These are phyloP conservation scores for Atlantisia rogersi DNA, from an alignment of 2,113 vertebrate genomes.

Conservation along the genomic window DNA sequence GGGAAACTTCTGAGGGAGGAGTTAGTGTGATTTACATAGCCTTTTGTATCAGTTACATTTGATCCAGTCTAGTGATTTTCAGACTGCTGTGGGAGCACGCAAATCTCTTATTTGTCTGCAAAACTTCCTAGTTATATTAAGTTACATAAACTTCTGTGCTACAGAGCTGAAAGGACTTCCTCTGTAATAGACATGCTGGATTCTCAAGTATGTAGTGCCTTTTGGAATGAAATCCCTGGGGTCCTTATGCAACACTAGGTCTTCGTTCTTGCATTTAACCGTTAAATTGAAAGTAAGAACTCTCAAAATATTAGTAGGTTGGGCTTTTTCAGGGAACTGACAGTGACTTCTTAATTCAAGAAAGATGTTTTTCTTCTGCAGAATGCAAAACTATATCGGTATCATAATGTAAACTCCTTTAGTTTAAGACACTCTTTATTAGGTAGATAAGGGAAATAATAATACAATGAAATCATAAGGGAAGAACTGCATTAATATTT, in stretches of 20 bases:
- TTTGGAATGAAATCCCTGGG: conserved; percentile 39
- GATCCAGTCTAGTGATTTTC: neutral
- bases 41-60: neutral
- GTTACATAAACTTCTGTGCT: neutral
- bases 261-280: conserved; percentile 12
- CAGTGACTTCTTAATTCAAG: neutral
- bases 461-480: neutral
- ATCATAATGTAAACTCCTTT: neutral
- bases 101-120: neutral
- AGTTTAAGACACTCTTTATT: neutral
- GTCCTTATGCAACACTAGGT: neutral
- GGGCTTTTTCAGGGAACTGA: neutral
- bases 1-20: neutral
- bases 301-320: neutral
- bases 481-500: neutral
- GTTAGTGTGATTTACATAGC: neutral
- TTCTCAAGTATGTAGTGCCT: conserved; percentile 31
- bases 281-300: neutral
- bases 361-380: neutral
- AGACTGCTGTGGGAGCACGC: neutral
- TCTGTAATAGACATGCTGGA: neutral
- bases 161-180: neutral
- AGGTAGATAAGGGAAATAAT: neutral
- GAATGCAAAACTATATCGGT: neutral
- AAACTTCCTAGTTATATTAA: neutral